These are phyloP conservation scores for Polypterus bichir DNA, from an alignment of 2,113 vertebrate genomes.

Conservation along the genomic window DNA sequence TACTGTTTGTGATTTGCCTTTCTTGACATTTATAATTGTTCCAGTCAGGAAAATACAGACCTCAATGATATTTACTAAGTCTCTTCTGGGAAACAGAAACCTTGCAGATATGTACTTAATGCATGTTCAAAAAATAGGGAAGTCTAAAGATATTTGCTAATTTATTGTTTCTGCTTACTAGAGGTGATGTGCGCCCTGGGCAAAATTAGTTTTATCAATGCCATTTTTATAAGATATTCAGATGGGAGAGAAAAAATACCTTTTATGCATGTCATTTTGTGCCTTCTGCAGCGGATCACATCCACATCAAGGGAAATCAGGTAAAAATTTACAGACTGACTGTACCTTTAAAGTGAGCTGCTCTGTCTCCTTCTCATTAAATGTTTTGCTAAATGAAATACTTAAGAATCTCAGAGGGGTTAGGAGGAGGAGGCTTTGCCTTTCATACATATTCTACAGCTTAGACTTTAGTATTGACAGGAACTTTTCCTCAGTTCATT, in stretches of 20 bases:
- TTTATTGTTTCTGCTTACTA: constrained; percentile 43
- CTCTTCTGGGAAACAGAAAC: constrained; percentile 27
- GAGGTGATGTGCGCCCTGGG: constrained; percentile 45
- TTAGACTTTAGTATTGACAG: too few species aligned
- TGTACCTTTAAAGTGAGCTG: constrained; percentile 30
- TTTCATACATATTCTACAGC: too few species aligned
- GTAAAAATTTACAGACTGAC: constrained; percentile 38
- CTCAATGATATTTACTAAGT: constrained; percentile 31
- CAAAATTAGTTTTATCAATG: constrained; percentile 53
- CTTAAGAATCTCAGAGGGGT: too few species aligned
- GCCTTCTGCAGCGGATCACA: constrained; percentile 39
- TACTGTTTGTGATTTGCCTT: constrained; percentile 30
- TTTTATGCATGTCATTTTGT: constrained; percentile 40
- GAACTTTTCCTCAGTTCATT: too few species aligned
- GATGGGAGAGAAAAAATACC: constrained; percentile 36
- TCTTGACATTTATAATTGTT: constrained; percentile 40
- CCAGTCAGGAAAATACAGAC: constrained; percentile 23
- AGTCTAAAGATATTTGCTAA: constrained; percentile 40
- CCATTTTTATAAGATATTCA: constrained; percentile 38
- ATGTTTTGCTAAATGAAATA: too few species aligned
- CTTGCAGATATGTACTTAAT: constrained; percentile 27
- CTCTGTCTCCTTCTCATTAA: constrained; percentile 19
- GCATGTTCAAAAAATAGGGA: constrained; percentile 25
- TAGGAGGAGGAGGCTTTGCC: too few species aligned
- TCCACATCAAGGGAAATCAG: constrained; percentile 44